These are phyloP conservation scores for Bagarius yarrelli DNA, from an alignment of 2,113 vertebrate species.

Conservation along the genomic window DNA sequence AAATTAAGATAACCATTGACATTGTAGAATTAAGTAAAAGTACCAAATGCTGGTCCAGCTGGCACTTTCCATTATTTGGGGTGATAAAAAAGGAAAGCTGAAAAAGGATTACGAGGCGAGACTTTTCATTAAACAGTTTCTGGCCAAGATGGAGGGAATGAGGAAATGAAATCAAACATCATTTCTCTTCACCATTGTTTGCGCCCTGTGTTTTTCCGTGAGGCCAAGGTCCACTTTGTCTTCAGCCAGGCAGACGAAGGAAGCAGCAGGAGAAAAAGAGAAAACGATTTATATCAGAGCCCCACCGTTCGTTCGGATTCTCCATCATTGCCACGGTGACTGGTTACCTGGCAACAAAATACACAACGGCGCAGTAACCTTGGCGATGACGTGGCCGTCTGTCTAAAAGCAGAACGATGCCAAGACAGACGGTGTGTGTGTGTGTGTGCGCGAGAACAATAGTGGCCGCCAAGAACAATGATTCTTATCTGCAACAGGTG, in stretches of 20 bases:
- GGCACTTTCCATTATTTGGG: constrained; percentile 26
- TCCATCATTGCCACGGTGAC: constrained; percentile 73
- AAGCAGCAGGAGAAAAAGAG: constrained; percentile 44
- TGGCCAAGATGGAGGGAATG: constrained; percentile 50
- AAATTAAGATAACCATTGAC: constrained; percentile 54
- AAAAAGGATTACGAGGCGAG: constrained; percentile 37
- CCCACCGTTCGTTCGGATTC: constrained; percentile 64
- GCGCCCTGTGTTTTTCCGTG: constrained; percentile 48
- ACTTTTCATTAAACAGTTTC: constrained; percentile 51
- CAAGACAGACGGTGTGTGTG: constrained; percentile 40
- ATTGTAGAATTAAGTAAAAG: constrained; percentile 22
- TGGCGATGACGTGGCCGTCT: constrained; percentile 49
- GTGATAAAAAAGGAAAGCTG: constrained; percentile 26
- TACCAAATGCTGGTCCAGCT: neutral
- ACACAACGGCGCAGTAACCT: constrained; percentile 59
- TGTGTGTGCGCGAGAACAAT: constrained; percentile 16
- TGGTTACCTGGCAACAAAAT: constrained; percentile 60
- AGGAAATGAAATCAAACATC: constrained; percentile 66
- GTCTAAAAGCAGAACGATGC: constrained; percentile 46
- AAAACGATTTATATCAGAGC: constrained; percentile 67
- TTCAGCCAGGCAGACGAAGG: constrained; percentile 56
- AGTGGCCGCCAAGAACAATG: constrained; percentile 20
- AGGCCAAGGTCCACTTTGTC: constrained; percentile 58
- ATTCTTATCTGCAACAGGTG: constrained; percentile 37
- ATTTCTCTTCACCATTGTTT: constrained; percentile 62